These are phyloP conservation scores for Aeoliscus strigatus DNA, from an alignment of 2,797 vertebrate species.

Conservation along the genomic window DNA sequence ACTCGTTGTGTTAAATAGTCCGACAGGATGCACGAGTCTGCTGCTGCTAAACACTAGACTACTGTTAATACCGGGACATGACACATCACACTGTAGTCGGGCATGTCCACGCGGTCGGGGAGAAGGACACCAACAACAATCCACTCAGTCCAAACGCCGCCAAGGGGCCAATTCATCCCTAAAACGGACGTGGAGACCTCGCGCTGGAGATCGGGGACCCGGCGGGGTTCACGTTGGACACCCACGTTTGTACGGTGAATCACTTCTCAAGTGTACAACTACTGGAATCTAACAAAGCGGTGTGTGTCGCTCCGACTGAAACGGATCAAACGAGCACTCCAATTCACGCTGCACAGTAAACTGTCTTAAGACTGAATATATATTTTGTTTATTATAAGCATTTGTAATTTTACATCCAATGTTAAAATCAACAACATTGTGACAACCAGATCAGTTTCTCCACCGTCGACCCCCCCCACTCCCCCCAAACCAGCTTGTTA, in stretches of 20 bases:
- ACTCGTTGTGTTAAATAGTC: constrained; percentile 51
- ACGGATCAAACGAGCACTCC: constrained; percentile 69
- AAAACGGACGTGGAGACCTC: constrained; percentile 61
- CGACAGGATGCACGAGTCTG: constrained; percentile 61
- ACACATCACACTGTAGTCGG: constrained; percentile 64
- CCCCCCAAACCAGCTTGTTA: constrained; percentile 65
- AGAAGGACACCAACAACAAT: constrained; percentile 69
- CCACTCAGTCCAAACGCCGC: constrained; percentile 68
- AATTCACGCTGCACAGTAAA: constrained; percentile 73
- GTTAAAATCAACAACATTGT: constrained; percentile 73
- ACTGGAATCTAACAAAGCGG: constrained; percentile 64
- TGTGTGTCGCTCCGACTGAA: constrained; percentile 56
- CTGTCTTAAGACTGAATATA: constrained; percentile 80
- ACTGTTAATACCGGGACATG: constrained; percentile 65
- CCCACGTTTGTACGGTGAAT: constrained; percentile 48
- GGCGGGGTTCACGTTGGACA: constrained; percentile 70
- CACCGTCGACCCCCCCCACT: constrained; percentile 23
- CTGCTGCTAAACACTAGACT: constrained; percentile 71
- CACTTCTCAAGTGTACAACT: constrained; percentile 64
- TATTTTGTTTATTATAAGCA: constrained; percentile 79
- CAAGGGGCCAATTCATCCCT: constrained; percentile 69
- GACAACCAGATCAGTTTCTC: constrained; percentile 53
- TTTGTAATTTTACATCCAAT: constrained; percentile 79
- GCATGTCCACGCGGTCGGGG: constrained; percentile 61
- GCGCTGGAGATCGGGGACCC: constrained; percentile 57